Evolutionary conservation across 2,113 vertebrate species (phyloP).

Genomic region (Oophaga pumilio): DNA sequence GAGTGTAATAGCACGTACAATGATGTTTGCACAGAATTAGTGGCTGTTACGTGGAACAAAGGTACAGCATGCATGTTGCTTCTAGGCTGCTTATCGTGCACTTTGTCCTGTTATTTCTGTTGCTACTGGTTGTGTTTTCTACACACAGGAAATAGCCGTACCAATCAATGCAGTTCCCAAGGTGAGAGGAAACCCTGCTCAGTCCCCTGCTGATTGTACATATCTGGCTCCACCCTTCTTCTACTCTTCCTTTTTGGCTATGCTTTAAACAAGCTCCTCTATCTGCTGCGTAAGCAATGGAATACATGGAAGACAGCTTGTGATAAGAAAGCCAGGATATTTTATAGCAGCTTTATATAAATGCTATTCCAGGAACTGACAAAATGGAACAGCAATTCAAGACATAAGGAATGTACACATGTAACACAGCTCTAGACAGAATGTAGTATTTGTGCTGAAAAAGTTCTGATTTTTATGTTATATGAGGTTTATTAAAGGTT

Average conservation of each 20-base stretch:
- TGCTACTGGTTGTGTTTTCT: conserved; percentile 76
- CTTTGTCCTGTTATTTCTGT: conserved; percentile 76
- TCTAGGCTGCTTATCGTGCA: conserved; percentile 69
- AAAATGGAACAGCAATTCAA: not conserved
- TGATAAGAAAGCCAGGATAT: conserved; percentile 9
- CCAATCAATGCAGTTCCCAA: conserved; percentile 82
- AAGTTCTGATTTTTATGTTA: not conserved
- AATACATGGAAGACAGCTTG: not conserved
- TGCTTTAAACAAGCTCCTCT: conserved; percentile 79
- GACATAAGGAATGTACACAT: not conserved
- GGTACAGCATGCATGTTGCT: conserved; percentile 63
- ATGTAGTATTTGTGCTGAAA: not conserved
- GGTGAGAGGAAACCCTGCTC: conserved; percentile 81
- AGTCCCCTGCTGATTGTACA: conserved; percentile 78
- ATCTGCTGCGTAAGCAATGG: conserved; percentile 70
- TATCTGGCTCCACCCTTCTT: conserved; percentile 73
- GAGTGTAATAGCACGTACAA: not conserved
- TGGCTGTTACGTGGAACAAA: not conserved
- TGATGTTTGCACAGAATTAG: conserved; percentile 36
- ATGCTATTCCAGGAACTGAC: not conserved
- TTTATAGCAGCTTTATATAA: not conserved
- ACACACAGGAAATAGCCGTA: conserved; percentile 77
- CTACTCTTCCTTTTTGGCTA: conserved; percentile 81
- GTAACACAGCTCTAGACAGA: not conserved
- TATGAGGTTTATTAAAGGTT: not conserved